Base-by-base conservation (phyloP, 2,797 vertebrate species). In the Emydoidea blandingii region DNA sequence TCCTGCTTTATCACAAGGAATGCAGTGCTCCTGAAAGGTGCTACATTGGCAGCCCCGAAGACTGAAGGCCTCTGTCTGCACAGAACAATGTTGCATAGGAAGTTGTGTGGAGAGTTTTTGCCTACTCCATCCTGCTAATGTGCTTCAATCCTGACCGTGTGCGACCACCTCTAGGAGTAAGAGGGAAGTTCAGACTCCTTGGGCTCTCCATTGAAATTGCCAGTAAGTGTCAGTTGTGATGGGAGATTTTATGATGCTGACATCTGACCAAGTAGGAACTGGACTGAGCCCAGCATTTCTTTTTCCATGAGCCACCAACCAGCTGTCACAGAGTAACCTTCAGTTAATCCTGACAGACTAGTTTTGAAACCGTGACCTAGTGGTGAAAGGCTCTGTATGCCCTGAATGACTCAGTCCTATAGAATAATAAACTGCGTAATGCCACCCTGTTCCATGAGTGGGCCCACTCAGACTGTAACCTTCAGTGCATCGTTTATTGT, bases 241-340 rank as follows among this genome's bases (percentile, higher is more conserved):
- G 86, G 79, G 52, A 94, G 82, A 79, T 78, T 86, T 85, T 53
- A 47, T 2, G 0, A 49, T 31, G 87, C 59, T 90, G 94, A 93
- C 59, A 89, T 4, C 86, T 7, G 27, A 93, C 94, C 93, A 90
- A 91, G 76, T 1, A 0, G 95, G 93, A 96, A 93, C 85, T 96
- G 96, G 95, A 86, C 52, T 11, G 10, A 37, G n/a, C 65, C 91
- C 88, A 96, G 44, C 37, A 31, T 74, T 86, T 89, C 89, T 92
- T 7, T 92, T 95, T 93, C 92, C 91, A 90, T 56, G 79, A 85
- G 91, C 91, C 91, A 89, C 92, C 81, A 91, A 94, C 89, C 92
- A 96, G 82, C 91, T 96, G 93, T 85, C 88, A 91, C 31, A 86
- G 83, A 79, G 47, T 3, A 91, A 96, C 85, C 79, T 94, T 10